phyloP scores from a whole-genome alignment of 2,888 invertebrate genomes.

The Rhodophaea formosa region DNA sequence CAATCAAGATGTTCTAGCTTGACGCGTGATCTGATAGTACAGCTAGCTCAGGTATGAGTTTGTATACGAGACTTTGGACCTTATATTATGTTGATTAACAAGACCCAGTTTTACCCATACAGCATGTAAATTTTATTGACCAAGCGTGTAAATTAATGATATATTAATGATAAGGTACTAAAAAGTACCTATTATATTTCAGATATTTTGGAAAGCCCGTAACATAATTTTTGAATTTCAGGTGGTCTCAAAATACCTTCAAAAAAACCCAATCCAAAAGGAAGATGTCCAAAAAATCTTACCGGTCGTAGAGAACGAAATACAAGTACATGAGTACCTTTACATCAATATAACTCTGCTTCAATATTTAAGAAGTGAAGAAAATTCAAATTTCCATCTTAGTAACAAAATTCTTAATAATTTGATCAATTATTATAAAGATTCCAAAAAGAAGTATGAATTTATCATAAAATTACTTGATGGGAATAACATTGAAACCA shows the following conservation, averaged over 20 bases:
- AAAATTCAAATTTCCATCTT: conserved; percentile 28
- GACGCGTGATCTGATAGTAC: too few relatives aligned
- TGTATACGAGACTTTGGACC: too few relatives aligned
- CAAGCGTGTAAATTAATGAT: too few relatives aligned
- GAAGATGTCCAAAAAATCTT: conserved; percentile 49
- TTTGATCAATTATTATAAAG: conserved; percentile 56
- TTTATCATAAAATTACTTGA: conserved; percentile 60
- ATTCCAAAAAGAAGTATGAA: conserved; percentile 66
- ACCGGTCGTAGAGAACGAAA: conserved; percentile 55
- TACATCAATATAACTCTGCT: conserved; percentile 52
- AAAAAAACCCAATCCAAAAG: conserved; percentile 47
- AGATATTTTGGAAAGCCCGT: too few relatives aligned
- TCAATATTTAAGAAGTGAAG: conserved; percentile 45
- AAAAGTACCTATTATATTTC: too few relatives aligned
- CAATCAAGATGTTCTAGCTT: too few relatives aligned
- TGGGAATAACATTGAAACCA: conserved; percentile 58
- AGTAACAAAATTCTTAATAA: conserved; percentile 51
- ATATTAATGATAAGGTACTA: too few relatives aligned
- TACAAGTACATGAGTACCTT: conserved; percentile 56
- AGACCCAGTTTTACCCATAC: too few relatives aligned
- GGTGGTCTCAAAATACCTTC: conserved; percentile 61
- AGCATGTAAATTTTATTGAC: too few relatives aligned
- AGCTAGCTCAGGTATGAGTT: too few relatives aligned
- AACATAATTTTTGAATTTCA: conserved; percentile 52
- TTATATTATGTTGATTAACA: too few relatives aligned